Percentiles rank a stretch among this genome's conserved stretches.
phyloP scores from a whole-genome alignment of 2,113 vertebrate species.

The Aythya baeri region DNA sequence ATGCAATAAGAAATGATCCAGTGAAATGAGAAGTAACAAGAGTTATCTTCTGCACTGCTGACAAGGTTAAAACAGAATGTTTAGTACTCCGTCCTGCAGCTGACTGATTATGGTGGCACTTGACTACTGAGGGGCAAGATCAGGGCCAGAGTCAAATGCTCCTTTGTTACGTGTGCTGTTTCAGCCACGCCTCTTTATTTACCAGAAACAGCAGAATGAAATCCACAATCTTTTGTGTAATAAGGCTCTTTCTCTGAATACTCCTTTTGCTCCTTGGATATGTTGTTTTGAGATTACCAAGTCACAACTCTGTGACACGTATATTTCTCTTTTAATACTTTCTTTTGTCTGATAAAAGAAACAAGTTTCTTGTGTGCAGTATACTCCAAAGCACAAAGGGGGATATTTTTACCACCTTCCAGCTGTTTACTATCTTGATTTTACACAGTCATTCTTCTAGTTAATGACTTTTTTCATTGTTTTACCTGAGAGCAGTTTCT shows the following conservation, averaged over 20 bases:
- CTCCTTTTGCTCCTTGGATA: neutral
- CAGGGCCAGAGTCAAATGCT: neutral
- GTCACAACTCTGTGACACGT: neutral
- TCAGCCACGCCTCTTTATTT: neutral
- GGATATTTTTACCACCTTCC: neutral
- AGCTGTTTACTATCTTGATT: neutral
- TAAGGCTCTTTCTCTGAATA: neutral
- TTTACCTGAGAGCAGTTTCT: neutral
- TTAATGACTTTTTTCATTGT: neutral
- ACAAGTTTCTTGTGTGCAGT: neutral
- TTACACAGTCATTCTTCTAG: neutral
- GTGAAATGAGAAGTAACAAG: neutral
- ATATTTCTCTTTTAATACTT: neutral
- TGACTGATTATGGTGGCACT: neutral
- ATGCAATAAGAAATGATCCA: neutral
- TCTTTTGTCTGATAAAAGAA: neutral
- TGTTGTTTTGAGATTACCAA: neutral
- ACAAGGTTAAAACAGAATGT: neutral
- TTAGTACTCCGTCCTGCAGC: neutral
- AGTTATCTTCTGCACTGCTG: accelerated
- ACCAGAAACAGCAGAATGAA: neutral
- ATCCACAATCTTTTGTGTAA: neutral
- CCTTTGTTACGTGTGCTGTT: neutral
- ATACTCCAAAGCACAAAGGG: neutral
- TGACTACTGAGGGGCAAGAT: neutral